Evolutionary conservation across 2,113 vertebrate species (phyloP).

Genomic region (Sterna hirundo): DNA sequence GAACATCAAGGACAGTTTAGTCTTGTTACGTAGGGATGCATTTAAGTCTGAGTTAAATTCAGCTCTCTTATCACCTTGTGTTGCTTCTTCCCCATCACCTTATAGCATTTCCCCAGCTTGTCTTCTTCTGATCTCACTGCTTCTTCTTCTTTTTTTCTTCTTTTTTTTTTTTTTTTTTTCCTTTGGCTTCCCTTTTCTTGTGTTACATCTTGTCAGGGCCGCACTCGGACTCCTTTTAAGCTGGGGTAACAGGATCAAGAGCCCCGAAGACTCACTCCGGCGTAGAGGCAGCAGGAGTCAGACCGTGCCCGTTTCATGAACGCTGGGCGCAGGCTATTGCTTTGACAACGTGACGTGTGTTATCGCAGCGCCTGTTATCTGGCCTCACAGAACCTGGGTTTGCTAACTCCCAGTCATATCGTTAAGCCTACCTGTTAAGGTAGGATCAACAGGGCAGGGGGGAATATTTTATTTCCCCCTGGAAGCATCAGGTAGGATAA

Average conservation of each 20-base stretch:
- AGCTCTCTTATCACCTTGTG: not conserved
- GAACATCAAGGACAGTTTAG: not conserved
- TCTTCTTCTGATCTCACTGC: not conserved
- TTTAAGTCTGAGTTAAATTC: not conserved
- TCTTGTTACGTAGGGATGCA: not conserved
- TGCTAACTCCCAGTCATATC: not conserved
- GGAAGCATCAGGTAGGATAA: not conserved
- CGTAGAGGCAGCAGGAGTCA: not conserved
- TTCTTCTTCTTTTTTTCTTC: not conserved
- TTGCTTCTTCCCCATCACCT: not conserved
- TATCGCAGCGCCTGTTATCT: not conserved
- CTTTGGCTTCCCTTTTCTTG: not conserved
- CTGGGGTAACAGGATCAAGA: not conserved
- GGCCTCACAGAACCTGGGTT: not conserved
- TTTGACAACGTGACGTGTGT: not conserved
- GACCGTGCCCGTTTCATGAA: rapidly evolving
- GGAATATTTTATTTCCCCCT: not conserved
- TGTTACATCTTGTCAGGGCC: not conserved
- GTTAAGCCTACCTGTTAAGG: not conserved
- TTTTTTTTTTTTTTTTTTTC: not conserved
- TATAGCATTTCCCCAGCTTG: not conserved
- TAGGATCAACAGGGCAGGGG: not conserved
- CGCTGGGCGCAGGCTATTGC: not conserved
- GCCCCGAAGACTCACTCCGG: not conserved
- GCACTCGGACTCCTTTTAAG: not conserved